Conservation (phyloP, 2,888 invertebrate genomes). For the Perizoma flavofasciatum region DNA sequence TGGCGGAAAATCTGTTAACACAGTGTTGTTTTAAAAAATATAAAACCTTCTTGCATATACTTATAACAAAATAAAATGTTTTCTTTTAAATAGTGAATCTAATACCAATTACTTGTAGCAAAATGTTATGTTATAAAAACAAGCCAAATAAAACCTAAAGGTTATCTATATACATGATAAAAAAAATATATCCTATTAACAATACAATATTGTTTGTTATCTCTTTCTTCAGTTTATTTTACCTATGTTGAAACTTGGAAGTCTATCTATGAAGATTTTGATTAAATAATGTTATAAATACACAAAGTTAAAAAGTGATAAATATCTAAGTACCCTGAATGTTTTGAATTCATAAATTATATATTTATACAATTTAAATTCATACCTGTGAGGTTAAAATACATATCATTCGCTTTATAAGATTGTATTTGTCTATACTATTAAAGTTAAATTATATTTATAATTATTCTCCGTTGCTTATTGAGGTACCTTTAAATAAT, state of each 20-base stretch:
- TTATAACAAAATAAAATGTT: too few relatives aligned
- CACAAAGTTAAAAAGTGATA: conserved; percentile 51
- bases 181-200: conserved; percentile 15
- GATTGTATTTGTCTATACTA: conserved; percentile 62
- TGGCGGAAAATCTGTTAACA: too few relatives aligned
- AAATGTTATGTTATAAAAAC: conserved; percentile 1
- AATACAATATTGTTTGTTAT: conserved; percentile 20
- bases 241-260: conserved; percentile 37
- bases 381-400: conserved; percentile 65
- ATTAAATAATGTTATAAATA: conserved; percentile 27
- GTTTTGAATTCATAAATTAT: conserved; percentile 30
- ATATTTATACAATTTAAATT: conserved; percentile 44
- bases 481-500: conserved; percentile 39
- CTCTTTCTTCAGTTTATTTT: conserved; percentile 29
- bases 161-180: conserved; percentile 3
- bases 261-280: conserved; percentile 25
- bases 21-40: too few relatives aligned
- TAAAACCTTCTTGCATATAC: too few relatives aligned
- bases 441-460: conserved; percentile 49
- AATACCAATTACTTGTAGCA: too few relatives aligned
- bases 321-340: conserved; percentile 49
- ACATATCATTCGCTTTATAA: conserved; percentile 84
- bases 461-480: conserved; percentile 62
- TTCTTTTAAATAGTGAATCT: not conserved
- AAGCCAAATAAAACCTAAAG: conserved; percentile 23